These are phyloP conservation scores for Caenorhabditis angaria DNA, from an alignment of 2,888 invertebrate genomes.

Conservation along the genomic window DNA sequence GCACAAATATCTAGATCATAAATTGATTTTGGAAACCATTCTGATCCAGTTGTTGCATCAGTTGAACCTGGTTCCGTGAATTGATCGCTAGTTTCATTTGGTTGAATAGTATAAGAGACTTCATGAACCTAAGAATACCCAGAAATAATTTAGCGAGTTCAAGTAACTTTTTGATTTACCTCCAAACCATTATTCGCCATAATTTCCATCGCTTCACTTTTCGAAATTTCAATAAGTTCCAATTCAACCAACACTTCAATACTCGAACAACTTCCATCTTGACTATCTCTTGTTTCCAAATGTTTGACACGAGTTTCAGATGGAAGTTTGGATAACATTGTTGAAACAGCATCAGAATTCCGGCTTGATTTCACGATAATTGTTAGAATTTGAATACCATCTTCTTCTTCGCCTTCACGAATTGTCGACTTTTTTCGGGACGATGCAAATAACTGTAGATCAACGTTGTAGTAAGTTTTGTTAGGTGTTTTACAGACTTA, in stretches of 20 bases:
- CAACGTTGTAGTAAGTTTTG: not conserved
- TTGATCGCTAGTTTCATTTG: conserved; percentile 47
- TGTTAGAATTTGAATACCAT: conserved; percentile 59
- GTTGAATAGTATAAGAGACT: conserved; percentile 60
- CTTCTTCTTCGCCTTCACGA: conserved; percentile 58
- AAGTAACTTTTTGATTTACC: not conserved
- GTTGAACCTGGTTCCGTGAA: conserved; percentile 67
- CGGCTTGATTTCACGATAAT: conserved; percentile 63
- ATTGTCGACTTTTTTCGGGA: conserved; percentile 29
- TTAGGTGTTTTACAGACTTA: conserved; percentile 5
- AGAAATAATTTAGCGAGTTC: too few relatives aligned
- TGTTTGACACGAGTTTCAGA: conserved; percentile 51
- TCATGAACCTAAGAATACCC: conserved; percentile 53
- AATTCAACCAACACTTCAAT: conserved; percentile 58
- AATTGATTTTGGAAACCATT: conserved; percentile 95
- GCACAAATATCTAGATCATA: conserved; percentile 93
- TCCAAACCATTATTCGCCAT: conserved; percentile 59
- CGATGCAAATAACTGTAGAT: conserved; percentile 21
- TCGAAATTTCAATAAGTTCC: conserved; percentile 47
- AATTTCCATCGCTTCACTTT: conserved; percentile 55
- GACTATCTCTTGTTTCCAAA: conserved; percentile 57
- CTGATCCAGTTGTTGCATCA: conserved; percentile 88
- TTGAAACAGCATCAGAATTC: conserved; percentile 50
- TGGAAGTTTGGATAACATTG: conserved; percentile 62
- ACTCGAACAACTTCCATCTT: conserved; percentile 39